phyloP scores from a whole-genome alignment of 1,140 invertebrate genomes.

The Metopolophium dirhodum region DNA sequence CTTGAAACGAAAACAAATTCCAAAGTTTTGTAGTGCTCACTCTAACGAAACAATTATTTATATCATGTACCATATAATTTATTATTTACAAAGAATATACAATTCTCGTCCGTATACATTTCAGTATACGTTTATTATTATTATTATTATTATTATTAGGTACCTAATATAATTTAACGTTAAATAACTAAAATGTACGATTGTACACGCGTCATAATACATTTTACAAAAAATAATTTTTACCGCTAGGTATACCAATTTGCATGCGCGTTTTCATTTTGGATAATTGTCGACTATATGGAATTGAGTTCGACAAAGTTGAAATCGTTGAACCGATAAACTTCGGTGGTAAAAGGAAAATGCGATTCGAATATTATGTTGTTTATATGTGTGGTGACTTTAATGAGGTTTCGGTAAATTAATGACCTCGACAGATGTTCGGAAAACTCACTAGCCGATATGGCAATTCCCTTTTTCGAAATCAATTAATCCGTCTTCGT shows the following conservation, averaged over 20 bases:
- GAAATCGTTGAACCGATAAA: neutral
- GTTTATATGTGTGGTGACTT: neutral
- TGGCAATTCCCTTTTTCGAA: neutral
- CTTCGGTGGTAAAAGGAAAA: neutral
- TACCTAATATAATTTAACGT: neutral
- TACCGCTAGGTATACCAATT: neutral
- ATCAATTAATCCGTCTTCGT: neutral
- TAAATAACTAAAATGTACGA: neutral
- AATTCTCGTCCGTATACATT: neutral
- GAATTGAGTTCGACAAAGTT: neutral
- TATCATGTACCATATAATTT: neutral
- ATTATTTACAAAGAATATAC: neutral
- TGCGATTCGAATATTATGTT: neutral
- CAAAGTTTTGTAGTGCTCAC: neutral
- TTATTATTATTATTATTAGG: neutral
- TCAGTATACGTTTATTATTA: neutral
- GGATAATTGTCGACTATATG: neutral
- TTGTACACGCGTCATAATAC: neutral
- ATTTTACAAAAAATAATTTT: neutral
- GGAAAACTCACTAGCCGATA: neutral
- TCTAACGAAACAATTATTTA: neutral
- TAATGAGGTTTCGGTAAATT: neutral
- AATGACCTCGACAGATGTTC: neutral
- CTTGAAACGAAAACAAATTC: neutral
- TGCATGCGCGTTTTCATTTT: neutral